Evolutionary conservation across 2,113 vertebrate genomes (phyloP), one percentile per base, ranked within the genome.

Genomic region (Origma solitaria): DNA sequence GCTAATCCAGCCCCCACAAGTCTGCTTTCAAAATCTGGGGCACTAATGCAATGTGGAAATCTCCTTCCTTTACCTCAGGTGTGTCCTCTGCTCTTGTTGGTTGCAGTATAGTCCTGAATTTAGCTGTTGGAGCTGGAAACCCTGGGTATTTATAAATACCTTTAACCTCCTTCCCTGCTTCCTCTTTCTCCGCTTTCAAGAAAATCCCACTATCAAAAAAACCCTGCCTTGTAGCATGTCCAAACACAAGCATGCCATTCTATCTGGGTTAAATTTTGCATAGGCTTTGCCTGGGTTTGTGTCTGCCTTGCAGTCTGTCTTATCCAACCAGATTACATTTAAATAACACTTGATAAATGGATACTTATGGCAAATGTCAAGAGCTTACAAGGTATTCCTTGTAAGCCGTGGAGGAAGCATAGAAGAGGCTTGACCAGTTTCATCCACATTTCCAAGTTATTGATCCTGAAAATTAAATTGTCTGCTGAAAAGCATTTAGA

Each of bases 231-330:
- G 7, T 71, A 91, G 20, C 23, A 82, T 31, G 23, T 85, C 54
- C 40, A 70, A 89, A 80, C 72, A 53, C 35, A 86, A 80, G 19
- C 35, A 71, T 0, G 0, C 38, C 44, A 1, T 70, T 83, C n/a
- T 79, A 22, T 70, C 51, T 86, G 73, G 71, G 79, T 87, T 90
- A 91, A 86, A 62, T 90, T 96, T 88, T 95, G 37, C 45, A 54
- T 73, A 69, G 75, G 33, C 30, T 87, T 91, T 88, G 33, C 73
- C n/a, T 72, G 33, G 25, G 13, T 88, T 92, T 94, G 35, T 54
- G 57, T 85, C 35, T 62, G 66, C 30, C 50, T 95, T 82, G 66
- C 51, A 72, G 54, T 77, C 38, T 88, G 28, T 90, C 49, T 82
- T 78, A 61, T 76, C 78, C 47, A 77, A 56, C 64, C n/a, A 66